Percentiles rank a stretch among this genome's conserved stretches.
These are phyloP conservation scores for Eonycteris spelaea DNA, from an alignment of 2,113 vertebrate species.

Conservation along the genomic window DNA sequence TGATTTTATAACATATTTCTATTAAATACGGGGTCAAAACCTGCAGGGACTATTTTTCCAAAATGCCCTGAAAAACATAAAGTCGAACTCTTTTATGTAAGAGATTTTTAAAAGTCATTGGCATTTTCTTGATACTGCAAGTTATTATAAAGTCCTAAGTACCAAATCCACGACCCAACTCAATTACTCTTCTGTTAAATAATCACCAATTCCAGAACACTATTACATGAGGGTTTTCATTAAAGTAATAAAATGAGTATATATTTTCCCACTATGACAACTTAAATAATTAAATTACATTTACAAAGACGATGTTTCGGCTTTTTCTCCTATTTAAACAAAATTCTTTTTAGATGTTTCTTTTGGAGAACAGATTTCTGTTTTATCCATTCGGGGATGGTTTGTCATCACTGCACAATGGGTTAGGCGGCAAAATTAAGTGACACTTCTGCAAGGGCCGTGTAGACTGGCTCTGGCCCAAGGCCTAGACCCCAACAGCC, in stretches of 20 bases:
- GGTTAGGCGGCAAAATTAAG: neutral
- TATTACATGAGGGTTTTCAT: neutral
- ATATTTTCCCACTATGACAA: neutral
- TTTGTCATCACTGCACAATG: neutral
- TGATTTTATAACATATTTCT: neutral
- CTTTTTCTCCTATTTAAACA: neutral
- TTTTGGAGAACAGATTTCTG: neutral
- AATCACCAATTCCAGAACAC: neutral
- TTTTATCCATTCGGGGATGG: neutral
- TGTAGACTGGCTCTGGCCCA: neutral
- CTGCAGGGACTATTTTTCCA: neutral
- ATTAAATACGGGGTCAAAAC: neutral
- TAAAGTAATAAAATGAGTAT: neutral
- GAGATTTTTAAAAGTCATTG: neutral
- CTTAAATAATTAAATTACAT: neutral
- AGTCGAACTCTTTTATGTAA: neutral
- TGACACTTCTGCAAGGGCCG: neutral
- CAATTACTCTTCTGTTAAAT: neutral
- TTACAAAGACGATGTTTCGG: neutral
- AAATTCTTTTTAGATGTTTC: neutral
- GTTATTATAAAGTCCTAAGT: neutral
- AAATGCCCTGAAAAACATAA: neutral
- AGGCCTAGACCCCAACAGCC: neutral
- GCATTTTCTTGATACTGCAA: neutral
- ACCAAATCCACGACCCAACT: neutral